Conservation (phyloP, 1,140 invertebrate genomes). For the Babylonia areolata region DNA sequence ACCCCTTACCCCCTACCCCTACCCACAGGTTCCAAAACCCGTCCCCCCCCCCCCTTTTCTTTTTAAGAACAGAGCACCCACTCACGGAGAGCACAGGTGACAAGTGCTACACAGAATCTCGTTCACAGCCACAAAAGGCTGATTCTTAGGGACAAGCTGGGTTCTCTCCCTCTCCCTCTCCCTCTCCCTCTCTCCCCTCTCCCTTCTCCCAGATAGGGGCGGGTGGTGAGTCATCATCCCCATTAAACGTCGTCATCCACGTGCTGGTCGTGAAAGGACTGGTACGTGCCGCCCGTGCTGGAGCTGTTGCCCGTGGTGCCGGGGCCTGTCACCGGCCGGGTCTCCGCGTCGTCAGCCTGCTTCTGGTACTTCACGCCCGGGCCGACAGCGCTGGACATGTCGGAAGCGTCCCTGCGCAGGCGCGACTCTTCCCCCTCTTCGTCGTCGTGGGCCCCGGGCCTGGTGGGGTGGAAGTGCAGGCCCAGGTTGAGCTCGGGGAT, state of each 20-base stretch:
- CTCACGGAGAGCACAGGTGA: too few species aligned
- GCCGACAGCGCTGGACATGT: neutral
- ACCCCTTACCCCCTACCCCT: neutral
- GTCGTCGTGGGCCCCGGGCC: slow-evolving; percentile 75
- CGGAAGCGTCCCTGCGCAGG: slow-evolving; percentile 52
- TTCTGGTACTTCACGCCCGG: slow-evolving; percentile 65
- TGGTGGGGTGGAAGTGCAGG: slow-evolving; percentile 84
- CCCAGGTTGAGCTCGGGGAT: slow-evolving; percentile 91
- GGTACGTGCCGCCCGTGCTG: slow-evolving; percentile 45
- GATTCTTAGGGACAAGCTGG: too few species aligned
- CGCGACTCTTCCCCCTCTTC: slow-evolving; percentile 73
- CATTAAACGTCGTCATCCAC: slow-evolving; percentile 63
- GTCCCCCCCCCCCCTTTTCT: neutral
- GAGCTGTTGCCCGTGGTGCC: neutral
- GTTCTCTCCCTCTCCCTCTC: too few species aligned
- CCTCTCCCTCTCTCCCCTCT: too few species aligned
- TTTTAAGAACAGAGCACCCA: neutral
- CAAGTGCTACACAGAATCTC: too few species aligned
- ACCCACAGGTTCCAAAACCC: neutral
- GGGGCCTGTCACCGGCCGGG: slow-evolving; percentile 12
- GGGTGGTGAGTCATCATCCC: slow-evolving; percentile 55
- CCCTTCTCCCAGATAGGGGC: too few species aligned
- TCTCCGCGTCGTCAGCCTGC: slow-evolving; percentile 61
- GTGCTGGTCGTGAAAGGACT: slow-evolving; percentile 38
- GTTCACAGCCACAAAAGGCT: too few species aligned